These are phyloP conservation scores for Nylanderia fulva DNA, from an alignment of 1,140 invertebrate species.

Conservation along the genomic window DNA sequence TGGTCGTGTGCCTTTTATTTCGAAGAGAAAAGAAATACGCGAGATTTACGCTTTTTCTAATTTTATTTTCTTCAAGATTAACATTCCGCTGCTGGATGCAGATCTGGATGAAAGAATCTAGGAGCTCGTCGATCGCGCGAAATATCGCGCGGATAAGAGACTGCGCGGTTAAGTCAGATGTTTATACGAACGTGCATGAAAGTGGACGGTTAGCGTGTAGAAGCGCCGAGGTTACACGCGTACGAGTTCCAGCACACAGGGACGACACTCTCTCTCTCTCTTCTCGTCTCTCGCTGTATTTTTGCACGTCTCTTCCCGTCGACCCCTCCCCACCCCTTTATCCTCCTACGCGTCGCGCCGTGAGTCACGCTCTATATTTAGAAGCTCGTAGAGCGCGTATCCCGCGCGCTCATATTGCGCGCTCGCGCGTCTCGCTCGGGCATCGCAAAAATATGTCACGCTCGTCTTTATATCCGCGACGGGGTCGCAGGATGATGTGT, in stretches of 20 bases:
- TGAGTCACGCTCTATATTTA: conserved; percentile 84
- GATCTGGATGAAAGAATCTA: not conserved
- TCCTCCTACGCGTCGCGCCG: conserved; percentile 65
- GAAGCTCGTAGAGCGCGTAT: conserved; percentile 73
- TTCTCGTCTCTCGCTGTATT: no score
- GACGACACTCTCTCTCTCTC: conserved; percentile 59
- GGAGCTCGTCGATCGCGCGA: conserved; percentile 10
- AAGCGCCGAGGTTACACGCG: conserved; percentile 61
- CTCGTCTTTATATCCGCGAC: conserved; percentile 69
- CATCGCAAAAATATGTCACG: conserved; percentile 82
- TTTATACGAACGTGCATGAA: conserved; percentile 57
- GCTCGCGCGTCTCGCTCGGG: conserved; percentile 41
- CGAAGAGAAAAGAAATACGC: not conserved
- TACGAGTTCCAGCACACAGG: conserved; percentile 59
- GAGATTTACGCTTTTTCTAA: not conserved
- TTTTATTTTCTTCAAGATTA: not conserved
- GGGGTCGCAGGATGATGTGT: conserved; percentile 64
- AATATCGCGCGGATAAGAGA: conserved; percentile 16
- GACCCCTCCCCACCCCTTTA: conserved; percentile 30
- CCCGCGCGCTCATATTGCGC: conserved; percentile 52
- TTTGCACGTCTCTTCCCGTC: not conserved
- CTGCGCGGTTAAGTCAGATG: conserved; percentile 27
- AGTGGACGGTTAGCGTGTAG: conserved; percentile 56
- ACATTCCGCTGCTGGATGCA: not conserved
- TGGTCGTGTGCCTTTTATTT: not conserved